Evolutionary conservation across 2,113 vertebrate species (phyloP), one percentile per base, ranked within the genome.

Genomic region (Psettodes erumei): DNA sequence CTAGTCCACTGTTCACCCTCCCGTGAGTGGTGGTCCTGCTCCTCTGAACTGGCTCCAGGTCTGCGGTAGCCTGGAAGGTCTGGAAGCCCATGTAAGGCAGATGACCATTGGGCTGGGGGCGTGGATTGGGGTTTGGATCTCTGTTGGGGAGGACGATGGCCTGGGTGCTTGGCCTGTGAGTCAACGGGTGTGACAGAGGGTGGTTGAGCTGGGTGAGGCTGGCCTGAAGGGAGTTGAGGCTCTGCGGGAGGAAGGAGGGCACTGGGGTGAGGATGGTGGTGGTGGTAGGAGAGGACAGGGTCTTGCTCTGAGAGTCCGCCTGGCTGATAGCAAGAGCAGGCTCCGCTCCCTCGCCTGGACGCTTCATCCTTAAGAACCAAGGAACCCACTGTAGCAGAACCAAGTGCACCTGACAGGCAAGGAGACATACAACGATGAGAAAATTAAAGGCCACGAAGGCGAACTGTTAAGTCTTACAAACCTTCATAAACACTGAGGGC

Each of bases 281-380:
- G 69, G 87, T 89, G 48, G 88, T 86, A 0, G 90, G 84, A 33
- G 92, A 93, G 45, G 89, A 90, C 45, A 88, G 51, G 55, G 65
- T 81, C 72, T 91, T 94, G 42, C 84, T 93, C 37, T 90, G 93
- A 43, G 80, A 84, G 48, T 89, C 90, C 0, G 68, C 79, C 37
- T 88, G 91, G 75, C 84, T 87, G 73, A 83, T 86, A n/a, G 87
- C 86, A 19, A 90, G 80, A 42, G 80, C 68, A 0, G 89, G 85
- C 18, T 92, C 92, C 0, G 9, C 74, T 30, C 85, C 78, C 56
- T 95, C 94, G 13, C 92, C 93, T 0, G 93, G 94, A 54, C 93
- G 90, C 79, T 94, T 95, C 94, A 95, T 95, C 12, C 94, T 85
- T 71, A 95, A 75, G 72, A 95, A 95, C 94, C 94, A 94, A 47